Base-by-base conservation (phyloP, 1,140 invertebrate genomes). In the Cyrtorhinus lividipennis region DNA sequence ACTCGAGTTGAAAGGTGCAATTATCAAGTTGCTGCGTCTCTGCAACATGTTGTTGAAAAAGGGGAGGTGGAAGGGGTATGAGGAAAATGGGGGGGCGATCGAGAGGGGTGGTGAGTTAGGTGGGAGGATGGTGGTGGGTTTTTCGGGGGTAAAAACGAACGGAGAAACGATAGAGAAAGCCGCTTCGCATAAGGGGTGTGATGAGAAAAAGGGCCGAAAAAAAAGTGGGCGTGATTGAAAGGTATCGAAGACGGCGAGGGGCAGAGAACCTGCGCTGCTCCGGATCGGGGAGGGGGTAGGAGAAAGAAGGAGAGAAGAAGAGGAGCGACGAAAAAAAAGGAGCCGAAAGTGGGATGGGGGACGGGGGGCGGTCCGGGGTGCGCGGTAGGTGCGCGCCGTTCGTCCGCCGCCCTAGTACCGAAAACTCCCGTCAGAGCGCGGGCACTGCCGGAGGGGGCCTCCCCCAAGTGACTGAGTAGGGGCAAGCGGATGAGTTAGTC, bases 371-470 rank as follows among this genome's bases (percentile, higher is more conserved):
- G 27, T 64, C 59, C 64, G 57, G 44, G 60, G 67, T 45, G 67
- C 60, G 64, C 67, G 67, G 61, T 62, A 61, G 63, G 61, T 64
- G 56, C 74, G 56, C 56, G 56, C 30, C 48, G 48, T 53, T 53
- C 48, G 12, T 20, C 48, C 30, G 30, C 30, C 30, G 15, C 30
- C 30, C 74, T 73, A 59, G 76, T 76, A 69, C 71, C 75, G 70
- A 68, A 75, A 75, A 70, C 74, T 71, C 74, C 74, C 69, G 73
- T 69, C 68, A 76, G 74, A 68, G 70, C 68, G 68, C 70, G 71
- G 73, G 71, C 69, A 72, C 74, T 65, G 71, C 71, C 63, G 71
- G 72, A 70, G 73, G 72, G 57, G 69, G 75, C 56, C 74, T 75
- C 61, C 73, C 74, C 68, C 74, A 73, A 67, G 27, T 69, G 74